A percentile compares a stretch with the other conserved stretches of the same genome.
phyloP scores from a whole-genome alignment of 2,797 vertebrate genomes.

The Squalus acanthias region DNA sequence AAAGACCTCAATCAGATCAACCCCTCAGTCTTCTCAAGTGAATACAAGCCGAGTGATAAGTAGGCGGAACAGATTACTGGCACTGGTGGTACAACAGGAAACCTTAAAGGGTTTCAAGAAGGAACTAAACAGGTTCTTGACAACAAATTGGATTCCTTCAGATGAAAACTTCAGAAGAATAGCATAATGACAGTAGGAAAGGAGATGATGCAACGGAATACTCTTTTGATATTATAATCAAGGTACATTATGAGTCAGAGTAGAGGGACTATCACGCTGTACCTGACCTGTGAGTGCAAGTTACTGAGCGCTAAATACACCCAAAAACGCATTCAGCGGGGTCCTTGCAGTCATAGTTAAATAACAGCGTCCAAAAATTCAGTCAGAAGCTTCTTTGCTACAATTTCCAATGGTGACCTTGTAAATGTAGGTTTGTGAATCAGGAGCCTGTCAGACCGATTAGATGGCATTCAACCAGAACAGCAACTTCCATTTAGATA shows the following conservation, averaged over 20 bases:
- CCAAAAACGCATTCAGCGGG: background rate
- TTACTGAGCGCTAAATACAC: too few species aligned
- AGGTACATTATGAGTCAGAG: background rate
- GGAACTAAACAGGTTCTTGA: too few species aligned
- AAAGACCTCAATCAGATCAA: too few species aligned
- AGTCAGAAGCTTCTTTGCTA: background rate
- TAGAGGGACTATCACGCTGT: background rate
- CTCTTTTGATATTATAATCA: background rate
- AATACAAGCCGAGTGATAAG: too few species aligned
- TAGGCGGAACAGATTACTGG: too few species aligned
- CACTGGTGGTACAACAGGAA: too few species aligned
- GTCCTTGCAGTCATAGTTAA: background rate
- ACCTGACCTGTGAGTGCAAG: too few species aligned
- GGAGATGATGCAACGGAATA: background rate
- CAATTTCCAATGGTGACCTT: background rate
- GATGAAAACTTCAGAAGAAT: too few species aligned
- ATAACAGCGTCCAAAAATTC: background rate
- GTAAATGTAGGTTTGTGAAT: background rate
- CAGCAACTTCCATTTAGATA: background rate
- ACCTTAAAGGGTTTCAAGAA: too few species aligned
- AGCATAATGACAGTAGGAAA: too few species aligned
- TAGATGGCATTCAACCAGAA: background rate
- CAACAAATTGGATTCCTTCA: too few species aligned
- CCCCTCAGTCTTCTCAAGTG: too few species aligned
- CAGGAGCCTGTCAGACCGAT: background rate